Base-by-base conservation (phyloP, 2,888 invertebrate genomes). In the Coronaproctus castanopsis region DNA sequence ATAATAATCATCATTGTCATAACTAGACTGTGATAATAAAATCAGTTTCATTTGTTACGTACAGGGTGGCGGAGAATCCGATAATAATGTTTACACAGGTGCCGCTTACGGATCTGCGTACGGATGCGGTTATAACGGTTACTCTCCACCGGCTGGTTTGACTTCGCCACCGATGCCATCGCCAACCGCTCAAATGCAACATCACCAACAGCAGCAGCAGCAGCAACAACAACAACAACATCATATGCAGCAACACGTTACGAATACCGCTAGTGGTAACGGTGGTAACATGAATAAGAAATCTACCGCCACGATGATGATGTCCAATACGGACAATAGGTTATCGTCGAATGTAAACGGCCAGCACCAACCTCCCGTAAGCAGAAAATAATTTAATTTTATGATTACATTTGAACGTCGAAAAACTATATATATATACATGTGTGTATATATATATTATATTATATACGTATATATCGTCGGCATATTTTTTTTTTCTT, bases 131-230 rank as follows among this genome's bases (percentile, higher is more conserved):
- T 75, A 74, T 65, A 73, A 72, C 62, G 73, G 73, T 5, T 75
- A 74, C 64, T 75, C 75, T 2, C 74, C 75, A 21, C 73, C 73
- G 60, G 69, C 72, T 54, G 72, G 75, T 23, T 63, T 68, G 5
- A 66, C 67, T 21, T 66, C 67, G 54, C 67, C 68, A 18, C 69
- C 67, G 20, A 62, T 63, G 58, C 62, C 62, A 19, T 61, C 61
- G 24, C 62, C 63, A 36, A 36, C 36, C 14, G 36, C 36, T 5
- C 36, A 36, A 36, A 59, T 61, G 51, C 61, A 62, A 2, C 63
- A 62, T 21, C 61, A 62, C 36, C 63, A 63, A 51, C 56, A 62
- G 3, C 62, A 55, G 20, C 59, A 56, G 1, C 61, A 60, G 55
- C 57, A 57, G n/a, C 52, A 63, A 58, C 24, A 58, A 57, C 56